A percentile compares a stretch with the other conserved stretches of the same genome.
These are phyloP conservation scores for Papilio machaon DNA, from an alignment of 1,140 invertebrate species.

Conservation along the genomic window DNA sequence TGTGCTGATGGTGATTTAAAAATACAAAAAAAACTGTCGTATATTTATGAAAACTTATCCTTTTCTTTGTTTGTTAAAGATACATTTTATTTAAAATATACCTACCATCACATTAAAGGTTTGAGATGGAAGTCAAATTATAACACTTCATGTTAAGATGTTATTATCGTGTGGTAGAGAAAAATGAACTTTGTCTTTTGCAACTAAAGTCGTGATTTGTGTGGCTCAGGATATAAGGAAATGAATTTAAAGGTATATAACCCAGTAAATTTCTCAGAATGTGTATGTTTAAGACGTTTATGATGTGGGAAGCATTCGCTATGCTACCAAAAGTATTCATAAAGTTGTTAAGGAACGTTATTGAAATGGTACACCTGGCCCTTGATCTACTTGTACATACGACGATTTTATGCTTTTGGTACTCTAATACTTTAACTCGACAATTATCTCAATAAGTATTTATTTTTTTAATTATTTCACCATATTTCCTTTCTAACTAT, in stretches of 20 bases:
- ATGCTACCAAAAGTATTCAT: conserved; percentile 13
- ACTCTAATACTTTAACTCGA: too few relatives aligned
- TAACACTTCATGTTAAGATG: conserved; percentile 5
- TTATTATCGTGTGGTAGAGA: background rate
- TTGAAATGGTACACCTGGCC: conserved; percentile 1
- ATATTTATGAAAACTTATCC: background rate
- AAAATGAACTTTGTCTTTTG: background rate
- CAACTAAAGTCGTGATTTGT: background rate
- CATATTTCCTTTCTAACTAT: too few relatives aligned
- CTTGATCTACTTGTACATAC: background rate
- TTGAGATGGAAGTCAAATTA: conserved; percentile 21
- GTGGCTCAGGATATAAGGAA: background rate
- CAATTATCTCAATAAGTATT: too few relatives aligned
- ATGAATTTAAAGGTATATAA: conserved; percentile 24
- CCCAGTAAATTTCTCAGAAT: conserved; percentile 19
- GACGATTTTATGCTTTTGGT: background rate
- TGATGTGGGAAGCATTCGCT: conserved; percentile 6
- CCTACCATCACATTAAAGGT: background rate
- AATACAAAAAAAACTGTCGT: background rate
- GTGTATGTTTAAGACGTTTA: conserved; percentile 21
- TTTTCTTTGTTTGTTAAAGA: background rate
- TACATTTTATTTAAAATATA: background rate
- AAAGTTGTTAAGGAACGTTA: conserved; percentile 7
- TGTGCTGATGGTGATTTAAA: background rate
- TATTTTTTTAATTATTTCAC: too few relatives aligned